Conservation (phyloP, 1,140 invertebrate species). For the Zaprionus lachaisei region DNA sequence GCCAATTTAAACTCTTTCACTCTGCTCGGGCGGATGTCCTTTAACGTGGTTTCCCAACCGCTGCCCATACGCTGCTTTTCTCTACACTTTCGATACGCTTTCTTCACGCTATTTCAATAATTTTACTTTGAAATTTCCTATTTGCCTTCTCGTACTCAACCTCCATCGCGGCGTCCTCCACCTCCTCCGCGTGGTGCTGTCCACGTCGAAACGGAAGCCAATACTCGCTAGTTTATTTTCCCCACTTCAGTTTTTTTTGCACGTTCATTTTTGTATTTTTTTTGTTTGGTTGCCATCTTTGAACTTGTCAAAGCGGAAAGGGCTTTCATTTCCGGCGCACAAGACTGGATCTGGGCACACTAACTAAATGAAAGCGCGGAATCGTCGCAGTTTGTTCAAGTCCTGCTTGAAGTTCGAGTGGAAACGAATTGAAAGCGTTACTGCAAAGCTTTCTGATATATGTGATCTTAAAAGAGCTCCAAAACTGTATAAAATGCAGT, state of each 20-base stretch:
- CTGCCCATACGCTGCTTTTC: constrained; percentile 61
- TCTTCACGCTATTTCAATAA: constrained; percentile 76
- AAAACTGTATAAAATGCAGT: background rate
- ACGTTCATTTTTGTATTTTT: constrained; percentile 21
- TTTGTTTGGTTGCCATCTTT: constrained; percentile 59
- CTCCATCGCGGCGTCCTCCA: background rate
- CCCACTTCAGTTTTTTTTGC: constrained; percentile 18
- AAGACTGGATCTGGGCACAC: constrained; percentile 37
- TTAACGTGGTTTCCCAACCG: constrained; percentile 78
- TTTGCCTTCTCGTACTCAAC: constrained; percentile 16
- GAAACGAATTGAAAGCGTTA: background rate
- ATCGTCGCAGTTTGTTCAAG: background rate
- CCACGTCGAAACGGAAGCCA: constrained; percentile 61
- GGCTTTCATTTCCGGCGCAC: constrained; percentile 73
- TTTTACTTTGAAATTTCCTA: constrained; percentile 80
- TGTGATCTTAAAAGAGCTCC: background rate
- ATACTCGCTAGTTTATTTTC: constrained; percentile 61
- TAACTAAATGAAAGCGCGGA: constrained; percentile 41
- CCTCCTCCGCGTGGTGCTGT: constrained; percentile 2
- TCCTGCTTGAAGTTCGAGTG: constrained; percentile 4
- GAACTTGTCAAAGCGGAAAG: constrained; percentile 73
- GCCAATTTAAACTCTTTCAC: constrained; percentile 74
- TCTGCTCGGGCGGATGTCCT: constrained; percentile 76
- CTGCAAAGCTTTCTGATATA: background rate
- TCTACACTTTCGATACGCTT: constrained; percentile 62